Base-by-base conservation (phyloP, 2,797 vertebrate genomes). In the Fringilla coelebs region DNA sequence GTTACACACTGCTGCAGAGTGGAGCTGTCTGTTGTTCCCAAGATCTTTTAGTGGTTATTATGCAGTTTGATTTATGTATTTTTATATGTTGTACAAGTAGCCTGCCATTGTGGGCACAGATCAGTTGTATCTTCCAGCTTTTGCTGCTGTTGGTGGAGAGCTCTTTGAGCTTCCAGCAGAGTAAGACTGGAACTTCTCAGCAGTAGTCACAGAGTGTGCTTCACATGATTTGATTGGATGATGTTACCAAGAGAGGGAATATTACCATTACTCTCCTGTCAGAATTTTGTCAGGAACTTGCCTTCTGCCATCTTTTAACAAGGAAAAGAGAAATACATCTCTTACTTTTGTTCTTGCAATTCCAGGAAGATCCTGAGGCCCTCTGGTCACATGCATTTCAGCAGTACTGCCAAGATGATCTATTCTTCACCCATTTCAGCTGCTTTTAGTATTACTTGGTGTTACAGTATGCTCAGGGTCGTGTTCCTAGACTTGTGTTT, bases 391-490 rank as follows among this genome's bases (percentile, higher is more conserved):
- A 2, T 0, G 2, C 3, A 2, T 70, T 77, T 74, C 34, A 18
- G 24, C 32, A 43, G 10, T 51, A 12, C 22, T 67, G 60, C 15
- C 31, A 40, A 14, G 45, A 43, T 29, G 7, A 6, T 43, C 32
- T 6, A 0, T 61, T 93, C 20, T 19, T 90, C 26, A 12, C 24
- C 21, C 48, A 4, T 87, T 93, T 78, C 38, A 68, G 41, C 31
- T 73, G 32, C 4, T 8, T 78, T 89, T 89, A 8, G 7, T 28
- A 5, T 67, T n/a, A 17, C 22, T 36, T 63, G 38, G 18, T 1
- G 0, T 38, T 81, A 26, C 0, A 1, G 0, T 76, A 12, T 0
- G 1, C 55, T 93, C 11, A 5, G 31, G 32, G 28, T 58, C 38
- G 29, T 2, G 6, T 57, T 89, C 31, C 31, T 62, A 9, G 22